These are phyloP conservation scores for Uloborus diversus DNA, from an alignment of 1,140 invertebrate species.

Conservation along the genomic window DNA sequence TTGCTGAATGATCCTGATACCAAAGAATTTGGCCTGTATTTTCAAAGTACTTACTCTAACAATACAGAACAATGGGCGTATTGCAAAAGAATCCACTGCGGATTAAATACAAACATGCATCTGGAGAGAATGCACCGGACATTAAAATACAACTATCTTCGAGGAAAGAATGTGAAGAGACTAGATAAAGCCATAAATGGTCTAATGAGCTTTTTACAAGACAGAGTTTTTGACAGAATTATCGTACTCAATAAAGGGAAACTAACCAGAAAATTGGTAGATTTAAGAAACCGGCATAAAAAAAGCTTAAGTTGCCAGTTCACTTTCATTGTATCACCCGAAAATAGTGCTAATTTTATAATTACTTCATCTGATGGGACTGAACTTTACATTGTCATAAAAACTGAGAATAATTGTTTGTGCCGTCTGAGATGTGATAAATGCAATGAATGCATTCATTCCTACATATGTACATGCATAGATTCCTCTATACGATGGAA, in stretches of 20 bases:
- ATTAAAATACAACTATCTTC: conserved; percentile 15
- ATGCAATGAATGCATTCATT: neutral
- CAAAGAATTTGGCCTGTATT: neutral
- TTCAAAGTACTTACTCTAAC: conserved; percentile 1
- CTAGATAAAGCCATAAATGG: conserved; percentile 62
- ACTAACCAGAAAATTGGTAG: conserved; percentile 76
- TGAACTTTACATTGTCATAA: neutral
- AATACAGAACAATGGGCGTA: neutral
- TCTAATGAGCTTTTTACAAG: conserved; percentile 63
- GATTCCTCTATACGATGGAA: neutral
- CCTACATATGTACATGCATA: neutral
- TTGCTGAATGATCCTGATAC: neutral
- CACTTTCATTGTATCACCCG: too few species aligned
- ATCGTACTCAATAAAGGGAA: conserved; percentile 3
- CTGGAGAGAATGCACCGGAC: conserved; percentile 13
- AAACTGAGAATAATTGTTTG: neutral
- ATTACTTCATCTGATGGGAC: neutral
- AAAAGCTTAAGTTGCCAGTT: too few species aligned
- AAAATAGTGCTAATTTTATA: too few species aligned
- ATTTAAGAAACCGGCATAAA: conserved; percentile 70
- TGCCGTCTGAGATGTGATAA: neutral
- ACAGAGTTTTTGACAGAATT: conserved; percentile 71
- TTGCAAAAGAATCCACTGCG: conserved; percentile 7
- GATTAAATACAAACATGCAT: conserved; percentile 29
- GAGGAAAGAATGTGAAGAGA: conserved; percentile 7